phyloP scores from a whole-genome alignment of 1,140 invertebrate genomes.

The Lethrus apterus region DNA sequence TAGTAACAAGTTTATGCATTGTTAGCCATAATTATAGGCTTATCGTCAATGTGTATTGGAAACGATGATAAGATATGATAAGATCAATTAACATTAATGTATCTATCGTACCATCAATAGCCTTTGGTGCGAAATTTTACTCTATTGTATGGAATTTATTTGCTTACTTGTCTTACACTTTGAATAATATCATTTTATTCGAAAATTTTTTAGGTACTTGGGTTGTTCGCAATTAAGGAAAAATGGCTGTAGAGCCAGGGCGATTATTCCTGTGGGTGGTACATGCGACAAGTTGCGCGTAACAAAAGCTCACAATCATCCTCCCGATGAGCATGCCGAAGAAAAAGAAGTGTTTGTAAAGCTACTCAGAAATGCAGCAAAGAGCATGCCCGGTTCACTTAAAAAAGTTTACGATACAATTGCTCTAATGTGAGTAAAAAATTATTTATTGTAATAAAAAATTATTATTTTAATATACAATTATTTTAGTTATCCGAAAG shows the following conservation, averaged over 20 bases:
- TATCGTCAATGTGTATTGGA: too few species aligned
- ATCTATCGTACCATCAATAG: too few species aligned
- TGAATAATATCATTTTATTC: too few species aligned
- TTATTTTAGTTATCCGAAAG: constrained; percentile 29
- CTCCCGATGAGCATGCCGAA: constrained; percentile 27
- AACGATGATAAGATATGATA: too few species aligned
- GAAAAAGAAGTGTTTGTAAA: constrained; percentile 26
- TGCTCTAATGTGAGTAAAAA: constrained; percentile 24
- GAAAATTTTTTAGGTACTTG: constrained; percentile 29
- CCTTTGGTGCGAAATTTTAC: too few species aligned
- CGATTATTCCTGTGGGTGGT: constrained; percentile 26
- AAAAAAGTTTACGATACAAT: constrained; percentile 33
- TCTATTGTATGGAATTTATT: too few species aligned
- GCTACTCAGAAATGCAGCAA: constrained; percentile 23
- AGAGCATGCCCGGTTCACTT: constrained; percentile 20
- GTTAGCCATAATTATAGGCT: too few species aligned
- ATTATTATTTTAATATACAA: too few species aligned
- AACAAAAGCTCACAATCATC: constrained; percentile 30
- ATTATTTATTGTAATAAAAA: too few species aligned
- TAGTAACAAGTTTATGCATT: too few species aligned
- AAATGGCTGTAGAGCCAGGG: constrained; percentile 27
- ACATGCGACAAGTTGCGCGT: constrained; percentile 22
- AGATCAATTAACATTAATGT: too few species aligned
- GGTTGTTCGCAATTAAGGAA: constrained; percentile 28
- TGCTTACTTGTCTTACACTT: too few species aligned